These are phyloP conservation scores for Leptopilina syphax DNA, from an alignment of 2,888 invertebrate genomes.

Conservation along the genomic window DNA sequence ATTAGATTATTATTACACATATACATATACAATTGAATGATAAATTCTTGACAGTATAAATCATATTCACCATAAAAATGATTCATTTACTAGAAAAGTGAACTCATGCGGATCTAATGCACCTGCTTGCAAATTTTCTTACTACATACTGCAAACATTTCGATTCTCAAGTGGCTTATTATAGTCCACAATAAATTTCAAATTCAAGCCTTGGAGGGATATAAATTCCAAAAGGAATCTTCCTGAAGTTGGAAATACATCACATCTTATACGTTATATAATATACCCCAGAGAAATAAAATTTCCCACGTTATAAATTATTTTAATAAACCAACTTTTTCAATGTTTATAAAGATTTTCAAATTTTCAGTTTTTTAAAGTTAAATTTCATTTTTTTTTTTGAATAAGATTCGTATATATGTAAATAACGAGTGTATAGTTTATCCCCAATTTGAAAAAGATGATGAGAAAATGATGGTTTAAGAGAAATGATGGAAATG, in stretches of 20 bases:
- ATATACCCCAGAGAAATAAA: constrained; percentile 6
- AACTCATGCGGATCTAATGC: constrained; percentile 20
- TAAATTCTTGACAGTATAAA: too few species aligned
- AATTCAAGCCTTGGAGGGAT: not conserved
- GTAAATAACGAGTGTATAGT: too few species aligned
- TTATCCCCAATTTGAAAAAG: too few species aligned
- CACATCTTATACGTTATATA: not conserved
- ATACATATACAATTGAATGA: too few species aligned
- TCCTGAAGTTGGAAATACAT: not conserved
- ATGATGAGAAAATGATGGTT: not conserved
- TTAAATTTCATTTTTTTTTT: too few species aligned
- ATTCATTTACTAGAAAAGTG: not conserved
- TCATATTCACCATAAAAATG: not conserved
- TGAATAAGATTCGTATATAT: too few species aligned
- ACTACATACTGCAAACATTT: constrained; percentile 14
- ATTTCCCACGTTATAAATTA: not conserved
- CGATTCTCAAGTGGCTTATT: constrained; percentile 23
- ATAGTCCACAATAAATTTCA: constrained; percentile 14
- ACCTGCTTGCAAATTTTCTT: constrained; percentile 19
- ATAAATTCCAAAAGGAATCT: constrained; percentile 22
- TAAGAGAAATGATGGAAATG: not conserved
- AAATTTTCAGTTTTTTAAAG: too few species aligned
- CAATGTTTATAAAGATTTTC: not conserved
- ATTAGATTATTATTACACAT: too few species aligned
- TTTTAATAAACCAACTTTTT: not conserved